Conservation (phyloP, 2,888 invertebrate genomes). For the Epiblema foenella region DNA sequence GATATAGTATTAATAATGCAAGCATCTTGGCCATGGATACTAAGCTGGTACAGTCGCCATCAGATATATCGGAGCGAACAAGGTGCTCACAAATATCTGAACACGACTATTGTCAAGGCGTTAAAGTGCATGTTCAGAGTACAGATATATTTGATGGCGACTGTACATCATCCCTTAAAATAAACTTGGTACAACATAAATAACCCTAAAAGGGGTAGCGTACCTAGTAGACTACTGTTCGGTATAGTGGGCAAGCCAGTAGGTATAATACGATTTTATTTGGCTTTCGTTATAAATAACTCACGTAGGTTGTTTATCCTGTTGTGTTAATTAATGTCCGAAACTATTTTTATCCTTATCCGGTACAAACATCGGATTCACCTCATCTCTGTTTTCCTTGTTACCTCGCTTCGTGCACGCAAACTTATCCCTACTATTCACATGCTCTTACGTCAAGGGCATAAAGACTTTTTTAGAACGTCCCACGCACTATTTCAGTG, state of each 20-base stretch:
- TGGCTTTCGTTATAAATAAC: slow-evolving; percentile 10
- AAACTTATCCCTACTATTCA: slow-evolving; percentile 45
- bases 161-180: too few species aligned
- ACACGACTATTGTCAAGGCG: too few species aligned
- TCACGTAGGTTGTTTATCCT: slow-evolving; percentile 9
- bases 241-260: neutral
- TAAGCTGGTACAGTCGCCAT: too few species aligned
- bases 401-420: slow-evolving; percentile 45
- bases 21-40: too few species aligned
- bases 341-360: slow-evolving; percentile 38
- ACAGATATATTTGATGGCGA: too few species aligned
- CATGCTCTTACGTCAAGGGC: slow-evolving; percentile 45
- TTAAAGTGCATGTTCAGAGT: too few species aligned
- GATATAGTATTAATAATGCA: neutral
- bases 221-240: too few species aligned
- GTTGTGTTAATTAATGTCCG: slow-evolving; percentile 14
- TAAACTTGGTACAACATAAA: neutral
- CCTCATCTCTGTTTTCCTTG: slow-evolving; percentile 46
- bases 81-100: too few species aligned
- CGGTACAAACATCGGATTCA: slow-evolving; percentile 40
- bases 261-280: slow-evolving; percentile 3
- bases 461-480: slow-evolving; percentile 47
- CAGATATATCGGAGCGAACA: too few species aligned
- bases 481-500: slow-evolving; percentile 45
- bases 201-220: too few species aligned